Evolutionary conservation across 2,797 vertebrate species (phyloP).

Genomic region (Notamacropus eugenii): DNA sequence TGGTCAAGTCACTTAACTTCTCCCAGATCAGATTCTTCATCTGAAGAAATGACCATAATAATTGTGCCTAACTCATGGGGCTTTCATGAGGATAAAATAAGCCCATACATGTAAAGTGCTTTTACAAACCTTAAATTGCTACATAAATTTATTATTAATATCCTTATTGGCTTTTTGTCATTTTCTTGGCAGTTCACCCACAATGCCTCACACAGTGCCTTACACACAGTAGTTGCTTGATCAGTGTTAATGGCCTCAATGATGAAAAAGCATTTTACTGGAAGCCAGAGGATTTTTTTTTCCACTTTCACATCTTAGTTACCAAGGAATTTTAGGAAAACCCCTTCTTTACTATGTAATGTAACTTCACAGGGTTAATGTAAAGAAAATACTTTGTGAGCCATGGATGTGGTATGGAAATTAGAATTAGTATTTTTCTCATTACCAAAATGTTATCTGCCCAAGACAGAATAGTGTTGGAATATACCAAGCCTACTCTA

Average conservation of each 20-base stretch:
- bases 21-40: not conserved
- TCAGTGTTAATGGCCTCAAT: not conserved
- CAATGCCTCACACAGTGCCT: rapidly evolving
- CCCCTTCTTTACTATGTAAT: not conserved
- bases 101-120: not conserved
- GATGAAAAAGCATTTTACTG: not conserved
- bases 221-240: not conserved
- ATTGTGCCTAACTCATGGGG: not conserved
- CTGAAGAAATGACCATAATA: not conserved
- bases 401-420: not conserved
- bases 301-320: constrained; percentile 2
- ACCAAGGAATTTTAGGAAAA: constrained; percentile 15
- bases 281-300: not conserved
- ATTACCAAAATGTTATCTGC: not conserved
- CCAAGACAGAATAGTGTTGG: not conserved
- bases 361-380: not conserved
- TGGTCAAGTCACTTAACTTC: not conserved
- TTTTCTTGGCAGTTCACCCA: not conserved
- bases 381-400: not conserved
- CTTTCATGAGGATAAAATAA: not conserved
- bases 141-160: not conserved
- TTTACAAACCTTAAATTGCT: not conserved
- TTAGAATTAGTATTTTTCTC: not conserved
- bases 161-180: not conserved
- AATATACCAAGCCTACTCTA: not conserved